Conservation (phyloP, 2,888 invertebrate species). For the Hirtodrosophila alboralis region DNA sequence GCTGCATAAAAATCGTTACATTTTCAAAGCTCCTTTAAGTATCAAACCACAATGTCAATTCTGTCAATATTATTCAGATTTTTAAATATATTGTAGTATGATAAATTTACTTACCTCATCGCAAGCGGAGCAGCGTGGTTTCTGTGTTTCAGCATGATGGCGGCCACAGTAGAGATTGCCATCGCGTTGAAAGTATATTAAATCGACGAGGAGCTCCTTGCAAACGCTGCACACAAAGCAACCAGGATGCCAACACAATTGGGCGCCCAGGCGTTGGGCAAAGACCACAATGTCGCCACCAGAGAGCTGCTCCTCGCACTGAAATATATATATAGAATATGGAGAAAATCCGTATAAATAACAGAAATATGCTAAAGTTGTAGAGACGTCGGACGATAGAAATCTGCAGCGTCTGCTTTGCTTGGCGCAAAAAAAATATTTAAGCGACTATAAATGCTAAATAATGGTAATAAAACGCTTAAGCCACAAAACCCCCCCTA, state of each 20-base stretch:
- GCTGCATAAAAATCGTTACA: too few relatives aligned
- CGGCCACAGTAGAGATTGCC: slow-evolving; percentile 96
- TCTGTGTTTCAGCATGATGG: slow-evolving; percentile 98
- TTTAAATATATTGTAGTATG: too few relatives aligned
- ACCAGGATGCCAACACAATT: slow-evolving; percentile 96
- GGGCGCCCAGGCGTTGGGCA: slow-evolving; percentile 93
- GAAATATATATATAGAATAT: slow-evolving; percentile 67
- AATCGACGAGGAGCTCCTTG: slow-evolving; percentile 96
- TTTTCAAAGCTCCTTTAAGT: too few relatives aligned
- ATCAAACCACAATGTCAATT: too few relatives aligned
- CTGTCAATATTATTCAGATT: too few relatives aligned
- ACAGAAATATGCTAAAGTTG: slow-evolving; percentile 70
- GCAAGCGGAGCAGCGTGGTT: slow-evolving; percentile 98
- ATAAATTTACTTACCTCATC: slow-evolving; percentile 96
- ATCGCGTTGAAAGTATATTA: slow-evolving; percentile 97
- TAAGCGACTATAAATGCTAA: slow-evolving; percentile 82
- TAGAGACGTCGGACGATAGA: slow-evolving; percentile 57
- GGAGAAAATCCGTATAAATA: slow-evolving; percentile 53
- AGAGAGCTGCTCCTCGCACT: slow-evolving; percentile 94
- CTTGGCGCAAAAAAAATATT: slow-evolving; percentile 71
- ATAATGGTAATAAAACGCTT: slow-evolving; percentile 81
- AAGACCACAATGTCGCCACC: slow-evolving; percentile 96
- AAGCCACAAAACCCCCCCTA: too few relatives aligned
- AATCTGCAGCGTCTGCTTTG: slow-evolving; percentile 75
- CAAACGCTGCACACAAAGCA: slow-evolving; percentile 97